These are phyloP conservation scores for Lathronympha strigana DNA, from an alignment of 2,888 invertebrate species.

Conservation along the genomic window DNA sequence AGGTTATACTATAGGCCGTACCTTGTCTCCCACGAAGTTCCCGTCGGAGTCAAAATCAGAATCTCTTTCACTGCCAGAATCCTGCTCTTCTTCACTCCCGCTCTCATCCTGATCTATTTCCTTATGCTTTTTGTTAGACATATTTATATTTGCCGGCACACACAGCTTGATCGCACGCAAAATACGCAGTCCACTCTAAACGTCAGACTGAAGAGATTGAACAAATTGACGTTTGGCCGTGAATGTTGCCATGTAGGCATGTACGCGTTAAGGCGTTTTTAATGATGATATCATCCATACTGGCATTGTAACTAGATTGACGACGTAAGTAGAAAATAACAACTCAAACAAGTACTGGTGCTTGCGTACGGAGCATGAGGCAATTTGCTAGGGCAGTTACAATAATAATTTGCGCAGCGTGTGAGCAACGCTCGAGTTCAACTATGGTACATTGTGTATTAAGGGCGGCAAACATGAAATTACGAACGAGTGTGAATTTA, in stretches of 20 bases:
- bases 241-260: conserved; percentile 16
- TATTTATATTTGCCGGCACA: conserved; percentile 57
- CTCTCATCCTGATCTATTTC: conserved; percentile 69
- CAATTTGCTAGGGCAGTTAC: too few relatives aligned
- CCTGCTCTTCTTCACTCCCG: conserved; percentile 76
- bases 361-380: too few relatives aligned
- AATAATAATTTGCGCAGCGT: too few relatives aligned
- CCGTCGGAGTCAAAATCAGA: conserved; percentile 80
- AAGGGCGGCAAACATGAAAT: too few relatives aligned
- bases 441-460: too few relatives aligned
- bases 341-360: too few relatives aligned
- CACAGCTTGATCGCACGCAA: conserved; percentile 32
- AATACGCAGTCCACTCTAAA: conserved; percentile 9
- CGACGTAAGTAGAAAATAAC: too few relatives aligned
- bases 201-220: background rate
- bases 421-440: too few relatives aligned
- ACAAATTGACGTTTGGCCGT: background rate
- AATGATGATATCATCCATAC: background rate
- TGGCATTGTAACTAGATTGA: background rate
- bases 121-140: conserved; percentile 78
- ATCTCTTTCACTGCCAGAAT: conserved; percentile 69
- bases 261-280: background rate
- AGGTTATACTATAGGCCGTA: conserved; percentile 67
- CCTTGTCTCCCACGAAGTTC: conserved; percentile 84
- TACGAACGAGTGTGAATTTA: too few relatives aligned